Evolutionary conservation across 2,113 vertebrate species (phyloP), one percentile per base, ranked within the genome.

Genomic region (Cichladusa arquata): DNA sequence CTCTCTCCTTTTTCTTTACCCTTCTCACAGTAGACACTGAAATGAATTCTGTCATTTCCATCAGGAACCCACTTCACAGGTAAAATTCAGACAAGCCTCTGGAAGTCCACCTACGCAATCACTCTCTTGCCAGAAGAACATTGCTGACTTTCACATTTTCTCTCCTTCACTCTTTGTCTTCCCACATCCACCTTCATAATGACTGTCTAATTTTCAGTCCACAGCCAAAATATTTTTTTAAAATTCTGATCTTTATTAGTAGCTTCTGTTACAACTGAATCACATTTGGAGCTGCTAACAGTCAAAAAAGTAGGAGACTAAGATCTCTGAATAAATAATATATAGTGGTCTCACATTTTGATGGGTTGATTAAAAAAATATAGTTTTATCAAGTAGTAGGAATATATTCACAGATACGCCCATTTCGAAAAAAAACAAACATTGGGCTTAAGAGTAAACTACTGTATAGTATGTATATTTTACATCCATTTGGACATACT

Each of bases 41-140:
- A 58, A 62, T 84, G 57, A 83, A 86, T 96, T 86, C 86, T 95
- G 85, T 92, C 95, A 83, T 80, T 95, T 81, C 64, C 88, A 79
- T 56, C 89, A 90, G 79, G 34, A 92, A 5, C 24, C 28, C 33
- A 65, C 60, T 57, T 67, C 36, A 65, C n/a, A 79, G 10, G 15
- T 25, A 38, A 86, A 89, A 91, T 38, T 96, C 88, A 90, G 54
- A 77, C 10, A 44, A 53, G 53, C n/a, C 62, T 97, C 92, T 85
- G 54, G 76, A 96, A 95, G 89, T 93, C 91, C 91, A 95, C 92
- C 91, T 82, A 80, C 50, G 0, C 61, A 84, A 84, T 85, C 57
- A 73, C 28, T 91, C 88, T 88, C 81, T 89, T 79, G 70, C 72
- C 79, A 70, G 36, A 66, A 62, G 38, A 78, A 81, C 58, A n/a